Evolutionary conservation across 2,797 vertebrate species (phyloP).

Genomic region (Holocentrus rufus): DNA sequence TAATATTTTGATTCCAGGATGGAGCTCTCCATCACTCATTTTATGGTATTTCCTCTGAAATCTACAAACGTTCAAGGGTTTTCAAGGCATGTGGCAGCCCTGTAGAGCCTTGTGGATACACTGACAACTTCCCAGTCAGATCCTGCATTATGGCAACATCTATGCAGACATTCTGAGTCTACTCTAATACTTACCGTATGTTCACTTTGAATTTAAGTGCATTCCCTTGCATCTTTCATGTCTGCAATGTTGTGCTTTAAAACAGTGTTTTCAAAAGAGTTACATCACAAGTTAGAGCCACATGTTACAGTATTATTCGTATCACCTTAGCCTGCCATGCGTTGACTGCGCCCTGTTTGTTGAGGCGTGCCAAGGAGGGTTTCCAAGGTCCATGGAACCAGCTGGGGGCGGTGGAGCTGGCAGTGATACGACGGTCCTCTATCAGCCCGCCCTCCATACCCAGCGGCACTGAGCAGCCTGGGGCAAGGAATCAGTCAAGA

Average conservation of each 20-base stretch:
- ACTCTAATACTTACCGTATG: no score
- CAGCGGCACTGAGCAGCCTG: constrained; percentile 93
- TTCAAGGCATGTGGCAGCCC: no score
- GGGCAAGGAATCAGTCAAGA: neutral
- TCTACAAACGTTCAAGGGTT: no score
- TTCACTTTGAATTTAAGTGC: neutral
- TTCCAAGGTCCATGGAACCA: constrained; percentile 87
- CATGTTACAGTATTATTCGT: neutral
- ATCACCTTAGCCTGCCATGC: constrained; percentile 94
- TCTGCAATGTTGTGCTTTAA: no score
- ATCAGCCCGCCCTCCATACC: constrained; percentile 90
- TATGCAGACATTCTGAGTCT: neutral
- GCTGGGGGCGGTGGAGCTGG: constrained; percentile 85
- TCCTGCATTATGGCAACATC: no score
- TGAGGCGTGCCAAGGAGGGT: constrained; percentile 87
- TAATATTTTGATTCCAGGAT: no score
- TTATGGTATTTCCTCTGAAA: no score
- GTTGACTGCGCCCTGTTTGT: constrained; percentile 86
- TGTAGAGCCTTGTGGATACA: no score
- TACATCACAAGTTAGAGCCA: neutral
- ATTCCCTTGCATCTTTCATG: neutral
- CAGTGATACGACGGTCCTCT: constrained; percentile 83
- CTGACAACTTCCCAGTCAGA: no score
- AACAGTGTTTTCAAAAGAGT: no score
- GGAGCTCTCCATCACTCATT: no score